Conservation (phyloP, 2,888 invertebrate species). For the Synanthedon vespiformis region DNA sequence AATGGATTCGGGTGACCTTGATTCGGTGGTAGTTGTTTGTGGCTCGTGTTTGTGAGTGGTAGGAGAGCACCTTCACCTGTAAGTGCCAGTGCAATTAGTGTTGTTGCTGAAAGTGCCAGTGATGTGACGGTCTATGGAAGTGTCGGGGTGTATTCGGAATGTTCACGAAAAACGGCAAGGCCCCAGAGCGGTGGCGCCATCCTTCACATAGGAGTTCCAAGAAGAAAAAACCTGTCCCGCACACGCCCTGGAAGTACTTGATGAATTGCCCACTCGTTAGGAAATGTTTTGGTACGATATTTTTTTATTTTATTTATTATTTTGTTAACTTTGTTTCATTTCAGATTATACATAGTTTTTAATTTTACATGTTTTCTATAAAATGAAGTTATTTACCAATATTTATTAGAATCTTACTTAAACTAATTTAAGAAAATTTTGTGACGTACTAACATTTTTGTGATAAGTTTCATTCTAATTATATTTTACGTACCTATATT, state of each 20-base stretch:
- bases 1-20: constrained; percentile 59
- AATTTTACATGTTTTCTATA: too few species aligned
- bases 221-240: constrained; percentile 65
- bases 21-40: constrained; percentile 46
- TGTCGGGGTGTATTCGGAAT: constrained; percentile 58
- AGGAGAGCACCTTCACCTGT: neutral
- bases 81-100: constrained; percentile 27
- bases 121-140: constrained; percentile 65
- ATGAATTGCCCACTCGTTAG: constrained; percentile 73
- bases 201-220: constrained; percentile 57
- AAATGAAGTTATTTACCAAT: too few species aligned
- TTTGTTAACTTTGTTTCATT: neutral
- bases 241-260: constrained; percentile 71
- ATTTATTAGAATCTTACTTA: too few species aligned
- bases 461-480: too few species aligned
- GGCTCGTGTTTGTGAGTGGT: constrained; percentile 45
- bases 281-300: constrained; percentile 70
- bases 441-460: too few species aligned
- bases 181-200: constrained; percentile 62
- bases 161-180: constrained; percentile 65
- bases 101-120: constrained; percentile 27
- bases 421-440: too few species aligned
- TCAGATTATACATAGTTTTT: too few species aligned
- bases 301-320: constrained; percentile 10
- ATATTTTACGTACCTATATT: too few species aligned